Evolutionary conservation across 2,888 invertebrate species (phyloP).

Genomic region (Cabera pusaria): DNA sequence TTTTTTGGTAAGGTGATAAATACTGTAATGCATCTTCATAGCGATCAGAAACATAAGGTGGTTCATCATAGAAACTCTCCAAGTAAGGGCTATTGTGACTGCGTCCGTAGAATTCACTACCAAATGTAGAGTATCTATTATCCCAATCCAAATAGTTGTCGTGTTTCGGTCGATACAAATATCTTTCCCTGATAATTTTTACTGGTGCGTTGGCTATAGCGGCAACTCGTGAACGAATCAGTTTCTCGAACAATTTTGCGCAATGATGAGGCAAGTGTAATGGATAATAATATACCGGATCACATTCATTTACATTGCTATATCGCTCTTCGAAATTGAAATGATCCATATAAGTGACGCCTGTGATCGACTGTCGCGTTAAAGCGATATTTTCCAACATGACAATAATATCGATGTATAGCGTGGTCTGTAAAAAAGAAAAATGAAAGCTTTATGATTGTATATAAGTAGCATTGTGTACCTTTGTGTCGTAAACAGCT

Average conservation of each 20-base stretch:
- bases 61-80: no score
- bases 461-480: no score
- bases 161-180: background rate
- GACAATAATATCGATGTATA: conserved; percentile 26
- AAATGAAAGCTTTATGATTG: no score
- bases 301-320: conserved; percentile 58
- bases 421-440: conserved; percentile 42
- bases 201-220: conserved; percentile 35
- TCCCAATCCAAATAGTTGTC: conserved; percentile 8
- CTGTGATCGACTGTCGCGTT: conserved; percentile 54
- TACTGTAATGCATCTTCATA: background rate
- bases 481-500: no score
- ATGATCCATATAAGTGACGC: conserved; percentile 66
- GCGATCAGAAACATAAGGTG: no score
- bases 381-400: conserved; percentile 24
- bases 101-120: no score
- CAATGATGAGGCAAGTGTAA: conserved; percentile 66
- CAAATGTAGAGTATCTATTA: conserved; percentile 1
- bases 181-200: conserved; percentile 39
- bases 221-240: conserved; percentile 49
- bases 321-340: conserved; percentile 64
- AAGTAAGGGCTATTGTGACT: no score
- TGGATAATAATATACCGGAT: conserved; percentile 70
- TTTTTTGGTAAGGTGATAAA: conserved; percentile 45
- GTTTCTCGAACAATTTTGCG: conserved; percentile 51